Percentiles rank a stretch among this genome's conserved stretches.
Conservation (phyloP, 2,797 vertebrate genomes). For the Notoglanidium macrostoma region DNA sequence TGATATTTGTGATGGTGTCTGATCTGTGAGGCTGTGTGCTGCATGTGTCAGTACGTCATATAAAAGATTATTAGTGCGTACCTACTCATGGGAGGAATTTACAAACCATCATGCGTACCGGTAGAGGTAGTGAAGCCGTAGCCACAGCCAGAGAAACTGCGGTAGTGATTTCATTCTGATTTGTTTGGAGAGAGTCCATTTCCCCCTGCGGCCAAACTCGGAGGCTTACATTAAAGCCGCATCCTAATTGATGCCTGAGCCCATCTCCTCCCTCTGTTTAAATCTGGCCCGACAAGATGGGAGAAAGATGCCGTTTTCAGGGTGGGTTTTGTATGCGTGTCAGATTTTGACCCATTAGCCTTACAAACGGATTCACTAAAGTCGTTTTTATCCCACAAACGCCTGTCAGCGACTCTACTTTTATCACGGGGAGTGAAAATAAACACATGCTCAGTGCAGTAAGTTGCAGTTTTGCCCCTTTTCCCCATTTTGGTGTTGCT, state of each 20-base stretch:
- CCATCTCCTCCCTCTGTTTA: conserved; percentile 29
- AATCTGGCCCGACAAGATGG: conserved; percentile 22
- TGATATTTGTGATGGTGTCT: no score
- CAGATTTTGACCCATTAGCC: conserved; percentile 31
- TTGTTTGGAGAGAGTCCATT: conserved; percentile 34
- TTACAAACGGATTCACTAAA: conserved; percentile 23
- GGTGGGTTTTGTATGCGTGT: conserved; percentile 17
- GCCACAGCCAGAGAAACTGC: not conserved
- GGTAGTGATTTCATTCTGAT: conserved; percentile 16
- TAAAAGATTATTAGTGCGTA: not conserved
- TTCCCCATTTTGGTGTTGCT: no score
- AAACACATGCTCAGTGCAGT: conserved; percentile 27
- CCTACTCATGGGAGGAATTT: not conserved
- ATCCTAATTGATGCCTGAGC: conserved; percentile 33
- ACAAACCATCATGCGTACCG: not conserved
- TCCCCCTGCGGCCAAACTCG: conserved; percentile 1
- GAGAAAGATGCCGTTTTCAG: conserved; percentile 31
- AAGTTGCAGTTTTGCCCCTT: not conserved
- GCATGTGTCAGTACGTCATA: not conserved
- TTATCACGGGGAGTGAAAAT: conserved; percentile 42
- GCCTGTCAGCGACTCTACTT: conserved; percentile 20
- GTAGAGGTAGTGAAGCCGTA: not conserved
- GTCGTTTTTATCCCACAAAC: conserved; percentile 19
- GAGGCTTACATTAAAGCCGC: conserved; percentile 30
- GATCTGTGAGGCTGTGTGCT: not conserved